Conservation (phyloP, 2,113 vertebrate species). For the Cyrtonyx montezumae region DNA sequence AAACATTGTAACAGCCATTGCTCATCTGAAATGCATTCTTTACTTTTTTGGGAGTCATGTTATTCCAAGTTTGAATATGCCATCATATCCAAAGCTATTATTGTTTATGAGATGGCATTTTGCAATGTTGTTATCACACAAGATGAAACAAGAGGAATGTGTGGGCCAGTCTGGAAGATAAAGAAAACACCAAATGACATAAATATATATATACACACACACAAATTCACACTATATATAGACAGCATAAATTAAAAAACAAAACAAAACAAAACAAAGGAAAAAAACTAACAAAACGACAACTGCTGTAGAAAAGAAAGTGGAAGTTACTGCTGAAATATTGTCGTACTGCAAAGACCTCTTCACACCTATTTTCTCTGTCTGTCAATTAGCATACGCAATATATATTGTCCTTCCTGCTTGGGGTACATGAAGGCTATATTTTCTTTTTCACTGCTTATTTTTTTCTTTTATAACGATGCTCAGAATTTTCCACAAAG, state of each 20-base stretch:
- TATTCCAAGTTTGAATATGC: not conserved
- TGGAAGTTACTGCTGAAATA: not conserved
- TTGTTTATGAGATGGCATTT: not conserved
- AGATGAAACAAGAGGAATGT: not conserved
- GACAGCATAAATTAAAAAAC: too few relatives aligned
- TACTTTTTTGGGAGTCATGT: not conserved
- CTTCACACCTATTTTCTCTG: not conserved
- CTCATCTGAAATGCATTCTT: not conserved
- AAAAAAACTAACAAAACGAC: not conserved
- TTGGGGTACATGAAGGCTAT: not conserved
- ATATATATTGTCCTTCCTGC: not conserved
- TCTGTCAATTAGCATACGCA: not conserved
- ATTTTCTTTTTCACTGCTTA: not conserved
- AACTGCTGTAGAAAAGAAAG: not conserved
- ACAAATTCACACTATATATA: too few relatives aligned
- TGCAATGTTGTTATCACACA: not conserved
- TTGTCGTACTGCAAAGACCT: not conserved
- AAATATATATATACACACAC: too few relatives aligned
- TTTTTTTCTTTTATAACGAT: not conserved
- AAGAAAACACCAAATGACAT: not conserved
- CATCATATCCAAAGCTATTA: not conserved
- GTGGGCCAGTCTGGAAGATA: not conserved
- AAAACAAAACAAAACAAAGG: not conserved
- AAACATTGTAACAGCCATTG: not conserved
- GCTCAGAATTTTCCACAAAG: not conserved